Base-by-base conservation (phyloP, 1,140 invertebrate genomes). In the Zaprionus camerounensis region DNA sequence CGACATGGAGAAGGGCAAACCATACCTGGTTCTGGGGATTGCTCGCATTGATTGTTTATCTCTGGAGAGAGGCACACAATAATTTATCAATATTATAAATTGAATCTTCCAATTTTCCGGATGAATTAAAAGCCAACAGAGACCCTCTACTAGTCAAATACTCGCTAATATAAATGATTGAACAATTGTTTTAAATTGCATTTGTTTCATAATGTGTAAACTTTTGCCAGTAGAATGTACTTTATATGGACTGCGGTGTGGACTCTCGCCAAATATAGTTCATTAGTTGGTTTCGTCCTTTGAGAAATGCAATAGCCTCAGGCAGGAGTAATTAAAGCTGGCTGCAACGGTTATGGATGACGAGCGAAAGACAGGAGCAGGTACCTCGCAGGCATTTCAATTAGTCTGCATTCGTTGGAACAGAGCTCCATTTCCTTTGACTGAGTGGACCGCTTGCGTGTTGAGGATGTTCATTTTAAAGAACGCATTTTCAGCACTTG, bases 21-120 rank as follows among this genome's bases (percentile, higher is more conserved):
- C 9, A 34, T 11, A 15, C 4, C 36, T 38, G 15, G 13, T 5
- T 12, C 5, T 31, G 26, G 13, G 9, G 9, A 7, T 22, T 7
- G 1, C 12, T 49, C 28, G 3, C 46, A 22, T 65, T 65, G 36
- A 65, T 65, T 71, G 53, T 36, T 53, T 57, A 36, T 65, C 53
- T 31, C 61, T 34, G 2, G 38, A 44, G 12, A 24, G 20, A 15
- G 5, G 55, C 28, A 26, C 13, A 68, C 69, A 68, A 76, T 72
- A 77, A 72, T 64, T 80, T 58, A 80, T 72, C 77, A 77, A 64
- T 72, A 61, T 57, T 70, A 70, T 61, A 62, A 71, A 63, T 70
- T 70, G 66, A 51, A 22, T 44, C 34, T 31, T 49, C 53, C 26
- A 53, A 61, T 12, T 58, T n/a, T 59, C 9, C 5, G 11, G 6